Evolutionary conservation across 2,888 invertebrate species (phyloP), one percentile per base, ranked within the genome.

Genomic region (Volucella zonaria): DNA sequence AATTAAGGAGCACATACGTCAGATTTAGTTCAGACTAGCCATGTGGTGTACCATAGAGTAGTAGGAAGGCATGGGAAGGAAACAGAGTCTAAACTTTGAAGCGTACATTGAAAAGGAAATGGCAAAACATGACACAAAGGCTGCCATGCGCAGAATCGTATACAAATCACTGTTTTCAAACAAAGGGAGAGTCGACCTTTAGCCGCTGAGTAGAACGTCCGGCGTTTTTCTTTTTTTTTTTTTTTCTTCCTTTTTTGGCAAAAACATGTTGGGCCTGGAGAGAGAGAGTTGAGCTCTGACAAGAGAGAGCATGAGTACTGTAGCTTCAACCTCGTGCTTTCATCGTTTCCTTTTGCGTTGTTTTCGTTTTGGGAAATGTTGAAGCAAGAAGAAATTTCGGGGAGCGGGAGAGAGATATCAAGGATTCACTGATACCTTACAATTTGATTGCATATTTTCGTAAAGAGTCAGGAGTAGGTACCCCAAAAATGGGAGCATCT

Each of bases 101-200:
- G 31, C 58, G 43, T 49, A 81, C 47, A 61, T 47, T 61, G 45
- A 68, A 67, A 62, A 61, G 51, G 73, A 14, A 52, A 73, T 47
- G 31, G 9, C 23, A 67, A 62, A 71, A 80, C 52, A 79, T 54
- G 56, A 45, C 45, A 81, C 67, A 73, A 76, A 81, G 66, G 66
- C 42, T 59, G 15, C 52, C n/a, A 58, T 71, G 81, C 85, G 85
- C 85, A 85, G 80, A 76, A 76, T 85, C 70, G 10, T 23, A 43
- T 9, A 18, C 11, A 59, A 68, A 52, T 58, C 54, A 47, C 52
- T 62, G 70, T 56, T 15, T 58, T 71, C 67, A 73, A 85, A 77
- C 80, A 85, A 85, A 85, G 73, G 83, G 80, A 83, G 83, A 83
- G 75, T 83, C 83, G 80, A 80, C 83, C 80, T 83, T 79, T 71